Base-by-base conservation (phyloP, 2,888 invertebrate species). In the Pseudolycoriella hygida region DNA sequence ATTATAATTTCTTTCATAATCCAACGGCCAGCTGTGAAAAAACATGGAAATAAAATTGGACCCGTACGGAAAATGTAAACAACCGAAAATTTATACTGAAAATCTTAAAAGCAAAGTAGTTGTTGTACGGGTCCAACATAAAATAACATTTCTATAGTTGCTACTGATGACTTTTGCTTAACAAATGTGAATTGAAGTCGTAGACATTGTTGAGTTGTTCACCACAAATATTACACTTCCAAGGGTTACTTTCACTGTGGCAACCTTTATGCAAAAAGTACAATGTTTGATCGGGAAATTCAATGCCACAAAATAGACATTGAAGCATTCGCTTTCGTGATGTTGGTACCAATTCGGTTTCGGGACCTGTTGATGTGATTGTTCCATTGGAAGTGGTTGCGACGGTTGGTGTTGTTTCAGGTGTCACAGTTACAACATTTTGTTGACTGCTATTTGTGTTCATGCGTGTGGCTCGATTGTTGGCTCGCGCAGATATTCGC, bases 241-340 rank as follows among this genome's bases (percentile, higher is more conserved):
- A 96, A 1, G 96, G 94, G 68, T 94, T 93, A 53, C 88, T 85
- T 61, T 92, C 90, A 54, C 93, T 93, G 69, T 97, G 96, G 64
- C 96, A 89, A 53, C 94, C 94, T 70, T 94, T 94, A 72, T 97
- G 96, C 52, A 97, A 74, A 68, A 94, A 90, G 68, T 93, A 94
- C 47, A 96, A 73, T 1, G 94, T 96, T 60, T 89, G 87, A 67
- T 97, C 94, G 32, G 90, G 89, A 68, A 93, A 97, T 42, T 85
- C 79, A 57, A 97, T 92, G 55, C 88, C 84, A 67, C 96, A 97
- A 66, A 86, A 89, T 18, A 80, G 72, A 66, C 94, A 94, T 56
- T 86, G 82, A 43, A 86, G 72, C 50, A 73, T 69, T 54, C 63
- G 68, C 49, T 61, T 67, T 30, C 32, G 43, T 20, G 59, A 57